A percentile compares a stretch with the other conserved stretches of the same genome.
phyloP scores from a whole-genome alignment of 2,113 vertebrate species.

The Scortum barcoo region DNA sequence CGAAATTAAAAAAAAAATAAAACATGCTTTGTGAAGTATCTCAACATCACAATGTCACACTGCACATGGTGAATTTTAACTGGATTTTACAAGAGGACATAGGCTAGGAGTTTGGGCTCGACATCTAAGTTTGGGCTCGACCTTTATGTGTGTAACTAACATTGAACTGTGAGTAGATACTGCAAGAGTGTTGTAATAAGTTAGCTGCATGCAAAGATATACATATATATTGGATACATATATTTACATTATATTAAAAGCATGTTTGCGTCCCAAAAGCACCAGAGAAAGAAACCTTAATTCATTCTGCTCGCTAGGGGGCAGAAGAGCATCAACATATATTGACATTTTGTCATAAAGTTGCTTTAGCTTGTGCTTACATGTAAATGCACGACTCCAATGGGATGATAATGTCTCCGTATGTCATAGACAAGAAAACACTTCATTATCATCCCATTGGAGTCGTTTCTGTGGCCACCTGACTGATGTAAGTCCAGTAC shows the following conservation, averaged over 20 bases:
- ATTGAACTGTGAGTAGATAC: too few relatives aligned
- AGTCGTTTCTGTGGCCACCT: neutral
- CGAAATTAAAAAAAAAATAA: neutral
- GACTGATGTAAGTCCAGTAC: neutral
- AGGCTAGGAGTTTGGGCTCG: neutral
- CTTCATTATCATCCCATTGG: neutral
- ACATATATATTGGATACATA: neutral
- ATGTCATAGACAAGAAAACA: too few relatives aligned
- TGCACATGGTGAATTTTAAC: neutral
- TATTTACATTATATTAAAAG: neutral
- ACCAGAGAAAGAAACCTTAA: neutral
- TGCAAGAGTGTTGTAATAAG: neutral
- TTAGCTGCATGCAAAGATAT: neutral
- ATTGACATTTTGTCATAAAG: neutral
- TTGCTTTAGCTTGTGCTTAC: too few relatives aligned
- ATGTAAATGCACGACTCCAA: too few relatives aligned
- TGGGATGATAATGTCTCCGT: too few relatives aligned
- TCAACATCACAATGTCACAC: neutral
- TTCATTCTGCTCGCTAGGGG: neutral
- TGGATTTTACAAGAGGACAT: neutral
- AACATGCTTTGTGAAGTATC: neutral
- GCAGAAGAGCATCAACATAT: neutral
- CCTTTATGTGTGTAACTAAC: too few relatives aligned
- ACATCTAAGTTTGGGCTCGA: neutral
- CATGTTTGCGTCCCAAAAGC: neutral